These are phyloP conservation scores for Phyllostomus discolor DNA, from an alignment of 2,113 vertebrate species.

Conservation along the genomic window DNA sequence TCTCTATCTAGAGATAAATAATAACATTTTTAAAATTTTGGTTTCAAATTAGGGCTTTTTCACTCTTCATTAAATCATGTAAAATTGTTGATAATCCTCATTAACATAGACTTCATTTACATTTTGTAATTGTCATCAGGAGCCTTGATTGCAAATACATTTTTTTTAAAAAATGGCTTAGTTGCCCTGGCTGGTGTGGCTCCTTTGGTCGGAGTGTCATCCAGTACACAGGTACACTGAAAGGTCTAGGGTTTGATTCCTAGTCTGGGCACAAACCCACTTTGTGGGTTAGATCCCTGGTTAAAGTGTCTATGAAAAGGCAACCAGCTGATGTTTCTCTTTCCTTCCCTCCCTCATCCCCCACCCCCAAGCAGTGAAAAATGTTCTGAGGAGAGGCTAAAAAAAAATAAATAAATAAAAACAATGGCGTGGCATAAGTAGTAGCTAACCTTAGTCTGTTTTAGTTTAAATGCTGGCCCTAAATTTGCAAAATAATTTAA, in stretches of 20 bases:
- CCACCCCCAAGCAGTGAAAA: too few relatives aligned
- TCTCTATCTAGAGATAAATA: too few relatives aligned
- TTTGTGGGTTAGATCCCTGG: too few relatives aligned
- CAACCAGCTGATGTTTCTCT: too few relatives aligned
- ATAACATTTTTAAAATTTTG: background rate
- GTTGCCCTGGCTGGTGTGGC: too few relatives aligned
- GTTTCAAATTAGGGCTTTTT: background rate
- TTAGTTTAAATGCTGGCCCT: conserved; percentile 12
- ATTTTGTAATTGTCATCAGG: background rate
- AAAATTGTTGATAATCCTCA: background rate
- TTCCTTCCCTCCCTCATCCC: too few relatives aligned
- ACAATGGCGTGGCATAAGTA: background rate
- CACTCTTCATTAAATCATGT: background rate
- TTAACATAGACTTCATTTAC: background rate
- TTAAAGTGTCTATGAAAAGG: too few relatives aligned
- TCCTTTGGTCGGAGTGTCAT: too few relatives aligned
- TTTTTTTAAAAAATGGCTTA: background rate
- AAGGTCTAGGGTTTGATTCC: too few relatives aligned
- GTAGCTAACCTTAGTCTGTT: background rate
- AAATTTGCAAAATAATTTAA: background rate
- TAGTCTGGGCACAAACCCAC: too few relatives aligned
- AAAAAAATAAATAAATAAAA: background rate
- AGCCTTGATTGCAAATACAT: background rate
- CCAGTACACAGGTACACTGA: too few relatives aligned
- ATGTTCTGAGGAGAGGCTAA: too few relatives aligned